phyloP scores from a whole-genome alignment of 2,113 vertebrate species.

The Sphyrna mokarran region DNA sequence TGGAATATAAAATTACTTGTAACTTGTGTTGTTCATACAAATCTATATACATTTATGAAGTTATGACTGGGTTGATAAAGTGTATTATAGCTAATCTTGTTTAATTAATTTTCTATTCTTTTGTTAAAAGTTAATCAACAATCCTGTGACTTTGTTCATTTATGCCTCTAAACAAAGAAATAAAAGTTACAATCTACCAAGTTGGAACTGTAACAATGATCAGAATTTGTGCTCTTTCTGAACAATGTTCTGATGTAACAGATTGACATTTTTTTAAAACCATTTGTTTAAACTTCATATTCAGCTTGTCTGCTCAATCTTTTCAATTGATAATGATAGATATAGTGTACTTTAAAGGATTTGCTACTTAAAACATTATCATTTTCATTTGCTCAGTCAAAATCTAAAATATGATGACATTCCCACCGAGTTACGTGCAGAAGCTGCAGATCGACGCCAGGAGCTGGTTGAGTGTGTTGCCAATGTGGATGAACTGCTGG shows the following conservation, averaged over 20 bases:
- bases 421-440: constrained; percentile 66
- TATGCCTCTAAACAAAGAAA: no score
- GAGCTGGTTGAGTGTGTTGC: constrained; percentile 89
- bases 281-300: not conserved
- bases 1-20: no score
- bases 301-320: not conserved
- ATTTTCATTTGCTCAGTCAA: constrained; percentile 56
- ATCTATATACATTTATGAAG: no score
- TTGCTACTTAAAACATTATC: not conserved
- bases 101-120: no score
- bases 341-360: not conserved
- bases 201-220: not conserved
- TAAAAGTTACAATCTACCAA: no score
- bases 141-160: no score
- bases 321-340: not conserved
- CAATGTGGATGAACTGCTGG: constrained; percentile 78
- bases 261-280: not conserved
- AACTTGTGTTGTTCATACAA: no score
- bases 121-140: no score
- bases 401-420: constrained; percentile 70
- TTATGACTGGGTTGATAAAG: no score
- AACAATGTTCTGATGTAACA: not conserved
- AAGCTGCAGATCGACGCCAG: constrained; percentile 67
- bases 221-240: not conserved
- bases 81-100: no score